Percentiles rank a stretch among this genome's conserved stretches.
Conservation (phyloP, 2,797 vertebrate species). For the Macropodus opercularis region DNA sequence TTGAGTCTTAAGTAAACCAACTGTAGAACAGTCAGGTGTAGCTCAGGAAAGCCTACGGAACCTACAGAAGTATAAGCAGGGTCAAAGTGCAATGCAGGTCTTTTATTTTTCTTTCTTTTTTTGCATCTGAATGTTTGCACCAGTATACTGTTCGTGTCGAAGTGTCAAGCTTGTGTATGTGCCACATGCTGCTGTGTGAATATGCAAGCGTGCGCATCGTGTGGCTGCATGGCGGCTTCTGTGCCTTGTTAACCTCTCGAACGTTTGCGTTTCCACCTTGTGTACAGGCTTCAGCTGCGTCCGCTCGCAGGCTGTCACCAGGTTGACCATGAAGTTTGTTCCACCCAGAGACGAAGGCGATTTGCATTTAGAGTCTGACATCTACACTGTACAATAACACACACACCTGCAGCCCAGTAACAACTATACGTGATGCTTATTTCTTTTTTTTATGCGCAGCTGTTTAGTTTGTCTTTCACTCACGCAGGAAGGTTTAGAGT, state of each 20-base stretch:
- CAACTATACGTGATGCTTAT: not conserved
- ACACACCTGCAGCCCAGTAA: constrained; percentile 21
- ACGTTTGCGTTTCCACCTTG: constrained; percentile 25
- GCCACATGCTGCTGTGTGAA: constrained; percentile 27
- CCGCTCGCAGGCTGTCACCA: constrained; percentile 11
- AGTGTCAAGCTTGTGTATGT: constrained; percentile 33
- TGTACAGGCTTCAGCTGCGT: constrained; percentile 21
- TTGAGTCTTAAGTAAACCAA: constrained; percentile 26
- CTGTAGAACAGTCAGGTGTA: constrained; percentile 43
- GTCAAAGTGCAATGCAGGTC: constrained; percentile 80
- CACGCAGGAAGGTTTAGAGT: not conserved
- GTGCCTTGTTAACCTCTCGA: constrained; percentile 40
- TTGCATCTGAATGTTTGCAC: constrained; percentile 15
- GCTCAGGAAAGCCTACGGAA: constrained; percentile 61
- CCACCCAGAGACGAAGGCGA: constrained; percentile 17
- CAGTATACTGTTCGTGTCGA: constrained; percentile 30
- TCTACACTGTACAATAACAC: not conserved
- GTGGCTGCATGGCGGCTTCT: constrained; percentile 19
- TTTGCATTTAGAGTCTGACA: constrained; percentile 40
- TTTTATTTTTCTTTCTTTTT: constrained; percentile 21
- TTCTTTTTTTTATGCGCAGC: constrained; percentile 14
- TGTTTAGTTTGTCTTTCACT: not conserved
- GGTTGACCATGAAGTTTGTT: constrained; percentile 23
- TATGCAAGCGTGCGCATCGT: constrained; percentile 15
- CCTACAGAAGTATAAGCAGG: constrained; percentile 61